A percentile compares a stretch with the other conserved stretches of the same genome.
phyloP scores from a whole-genome alignment of 2,113 vertebrate genomes.

The Caretta caretta region DNA sequence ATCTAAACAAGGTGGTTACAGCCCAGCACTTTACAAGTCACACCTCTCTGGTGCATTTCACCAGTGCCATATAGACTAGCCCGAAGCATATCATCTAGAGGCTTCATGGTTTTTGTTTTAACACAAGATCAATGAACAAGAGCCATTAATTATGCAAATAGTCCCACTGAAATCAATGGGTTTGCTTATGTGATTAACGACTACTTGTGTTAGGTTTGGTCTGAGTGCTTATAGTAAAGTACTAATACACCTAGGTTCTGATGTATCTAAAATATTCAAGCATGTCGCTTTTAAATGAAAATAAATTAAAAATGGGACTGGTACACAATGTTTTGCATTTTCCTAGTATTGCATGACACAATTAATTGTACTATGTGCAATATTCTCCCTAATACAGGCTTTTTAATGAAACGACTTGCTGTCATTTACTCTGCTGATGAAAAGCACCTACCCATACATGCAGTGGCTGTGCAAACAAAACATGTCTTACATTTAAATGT shows the following conservation, averaged over 20 bases:
- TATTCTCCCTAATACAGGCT: neutral
- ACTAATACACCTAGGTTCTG: neutral
- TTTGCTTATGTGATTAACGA: neutral
- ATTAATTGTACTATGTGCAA: slow-evolving; percentile 8
- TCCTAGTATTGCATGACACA: neutral
- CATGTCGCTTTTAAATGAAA: slow-evolving; percentile 34
- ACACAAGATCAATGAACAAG: neutral
- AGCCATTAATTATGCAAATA: neutral
- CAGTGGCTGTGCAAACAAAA: neutral
- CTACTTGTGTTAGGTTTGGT: neutral
- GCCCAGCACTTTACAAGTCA: too few relatives aligned
- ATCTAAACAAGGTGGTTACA: neutral
- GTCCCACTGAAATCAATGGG: neutral
- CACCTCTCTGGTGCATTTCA: neutral
- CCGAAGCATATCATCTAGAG: neutral
- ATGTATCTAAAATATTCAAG: slow-evolving; percentile 14
- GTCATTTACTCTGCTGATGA: slow-evolving; percentile 16
- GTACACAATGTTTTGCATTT: neutral
- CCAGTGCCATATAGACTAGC: neutral
- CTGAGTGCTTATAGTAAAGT: neutral
- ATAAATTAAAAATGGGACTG: neutral
- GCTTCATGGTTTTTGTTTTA: neutral
- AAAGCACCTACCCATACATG: neutral
- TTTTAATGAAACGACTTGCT: neutral
- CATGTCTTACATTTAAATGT: neutral